Percentiles rank a stretch among this genome's conserved stretches.
Evolutionary conservation across 2,113 vertebrate genomes (phyloP).

Genomic region (Brachionichthys hirsutus): DNA sequence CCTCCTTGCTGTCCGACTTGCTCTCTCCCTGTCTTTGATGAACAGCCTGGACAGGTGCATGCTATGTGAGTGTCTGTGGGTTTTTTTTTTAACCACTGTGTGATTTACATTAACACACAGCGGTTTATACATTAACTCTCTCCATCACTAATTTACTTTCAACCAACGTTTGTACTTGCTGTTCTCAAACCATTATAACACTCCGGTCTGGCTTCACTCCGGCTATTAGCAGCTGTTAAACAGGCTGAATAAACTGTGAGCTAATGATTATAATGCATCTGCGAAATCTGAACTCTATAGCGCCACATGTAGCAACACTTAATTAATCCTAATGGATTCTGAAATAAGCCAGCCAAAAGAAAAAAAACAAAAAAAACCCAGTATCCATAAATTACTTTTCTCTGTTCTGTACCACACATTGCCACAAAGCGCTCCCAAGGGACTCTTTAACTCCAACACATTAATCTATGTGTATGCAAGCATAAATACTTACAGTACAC

Average conservation of each 20-base stretch:
- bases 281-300: constrained; percentile 61
- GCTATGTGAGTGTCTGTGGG: constrained; percentile 10
- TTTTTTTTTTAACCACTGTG: neutral
- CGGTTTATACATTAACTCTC: constrained; percentile 41
- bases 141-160: constrained; percentile 44
- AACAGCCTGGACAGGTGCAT: constrained; percentile 55
- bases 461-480: constrained; percentile 34
- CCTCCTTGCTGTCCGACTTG: constrained; percentile 48
- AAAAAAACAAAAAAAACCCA: constrained; percentile 53
- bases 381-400: constrained; percentile 69
- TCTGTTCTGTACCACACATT: constrained; percentile 41
- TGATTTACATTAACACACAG: constrained; percentile 44
- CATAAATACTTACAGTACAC: constrained; percentile 15
- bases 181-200: constrained; percentile 59
- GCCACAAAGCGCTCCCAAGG: constrained; percentile 49
- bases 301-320: constrained; percentile 70
- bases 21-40: constrained; percentile 46
- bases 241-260: constrained; percentile 53
- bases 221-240: constrained; percentile 68
- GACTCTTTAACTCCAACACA: constrained; percentile 36
- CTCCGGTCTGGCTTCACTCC: constrained; percentile 53
- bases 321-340: constrained; percentile 79
- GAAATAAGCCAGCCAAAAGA: constrained; percentile 70
- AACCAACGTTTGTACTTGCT: constrained; percentile 18
- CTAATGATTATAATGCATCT: constrained; percentile 71